phyloP scores from a whole-genome alignment of 1,140 invertebrate genomes.

The Heliconius hermathena region DNA sequence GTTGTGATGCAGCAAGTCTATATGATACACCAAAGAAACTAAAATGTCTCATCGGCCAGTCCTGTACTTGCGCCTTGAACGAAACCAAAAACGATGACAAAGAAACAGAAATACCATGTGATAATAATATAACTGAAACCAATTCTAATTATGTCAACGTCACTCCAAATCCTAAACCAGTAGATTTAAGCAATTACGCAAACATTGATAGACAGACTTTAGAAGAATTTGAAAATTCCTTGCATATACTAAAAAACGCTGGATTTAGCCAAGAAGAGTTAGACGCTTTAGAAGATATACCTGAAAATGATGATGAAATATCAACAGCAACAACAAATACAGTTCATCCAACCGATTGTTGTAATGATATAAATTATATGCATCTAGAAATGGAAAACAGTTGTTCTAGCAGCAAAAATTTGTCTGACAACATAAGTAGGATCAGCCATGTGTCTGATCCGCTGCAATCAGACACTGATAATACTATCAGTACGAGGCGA shows the following conservation, averaged over 20 bases:
- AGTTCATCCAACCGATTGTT: conserved; percentile 66
- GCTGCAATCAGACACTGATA: conserved; percentile 68
- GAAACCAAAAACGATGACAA: conserved; percentile 78
- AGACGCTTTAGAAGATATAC: conserved; percentile 78
- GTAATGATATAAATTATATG: conserved; percentile 71
- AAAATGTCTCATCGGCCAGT: conserved; percentile 83
- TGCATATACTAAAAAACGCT: conserved; percentile 84
- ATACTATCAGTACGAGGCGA: conserved; percentile 66
- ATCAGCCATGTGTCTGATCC: conserved; percentile 74
- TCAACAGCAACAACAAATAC: conserved; percentile 70
- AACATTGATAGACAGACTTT: conserved; percentile 88
- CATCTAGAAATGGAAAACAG: conserved; percentile 70
- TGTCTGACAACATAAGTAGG: conserved; percentile 71
- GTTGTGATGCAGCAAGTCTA: conserved; percentile 73
- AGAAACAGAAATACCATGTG: conserved; percentile 83
- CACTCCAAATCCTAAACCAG: conserved; percentile 71
- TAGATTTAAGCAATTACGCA: conserved; percentile 84
- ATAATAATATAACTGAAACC: conserved; percentile 65
- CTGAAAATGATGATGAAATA: conserved; percentile 74
- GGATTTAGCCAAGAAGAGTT: conserved; percentile 82
- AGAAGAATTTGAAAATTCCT: conserved; percentile 88
- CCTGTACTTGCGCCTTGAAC: conserved; percentile 57
- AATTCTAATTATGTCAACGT: conserved; percentile 85
- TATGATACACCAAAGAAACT: conserved; percentile 90
- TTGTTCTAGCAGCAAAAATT: conserved; percentile 68